Evolutionary conservation across 2,797 vertebrate genomes (phyloP).

Genomic region (Acridotheres tristis): DNA sequence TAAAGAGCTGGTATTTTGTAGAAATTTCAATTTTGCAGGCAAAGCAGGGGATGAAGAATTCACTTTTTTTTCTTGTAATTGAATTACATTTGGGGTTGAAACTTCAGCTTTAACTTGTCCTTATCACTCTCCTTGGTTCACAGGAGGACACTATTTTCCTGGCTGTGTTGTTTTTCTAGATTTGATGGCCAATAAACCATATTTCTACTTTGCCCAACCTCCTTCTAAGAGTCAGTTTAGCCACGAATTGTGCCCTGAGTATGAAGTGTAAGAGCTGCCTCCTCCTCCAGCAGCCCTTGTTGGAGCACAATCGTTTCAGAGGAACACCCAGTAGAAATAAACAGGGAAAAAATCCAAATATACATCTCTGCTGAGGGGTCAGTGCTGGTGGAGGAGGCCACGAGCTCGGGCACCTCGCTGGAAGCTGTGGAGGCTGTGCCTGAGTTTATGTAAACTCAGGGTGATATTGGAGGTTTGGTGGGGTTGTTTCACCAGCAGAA

Average conservation of each 20-base stretch:
- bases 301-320: neutral
- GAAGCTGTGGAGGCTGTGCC: neutral
- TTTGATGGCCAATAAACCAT: neutral
- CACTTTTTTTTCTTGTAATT: accelerated
- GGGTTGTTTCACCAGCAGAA: neutral
- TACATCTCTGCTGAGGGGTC: neutral
- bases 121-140: neutral
- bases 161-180: neutral
- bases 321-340: neutral
- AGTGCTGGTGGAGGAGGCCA: neutral
- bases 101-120: neutral
- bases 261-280: accelerated
- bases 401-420: accelerated
- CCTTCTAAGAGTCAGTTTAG: neutral
- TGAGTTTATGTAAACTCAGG: neutral
- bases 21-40: neutral
- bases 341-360: neutral
- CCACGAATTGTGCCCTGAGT: accelerated
- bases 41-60: neutral
- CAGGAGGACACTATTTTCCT: neutral
- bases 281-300: neutral
- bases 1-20: neutral
- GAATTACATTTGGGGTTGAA: neutral
- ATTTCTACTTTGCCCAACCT: neutral
- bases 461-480: accelerated